Conservation (phyloP, 2,113 vertebrate genomes). For the Callipepla squamata region DNA sequence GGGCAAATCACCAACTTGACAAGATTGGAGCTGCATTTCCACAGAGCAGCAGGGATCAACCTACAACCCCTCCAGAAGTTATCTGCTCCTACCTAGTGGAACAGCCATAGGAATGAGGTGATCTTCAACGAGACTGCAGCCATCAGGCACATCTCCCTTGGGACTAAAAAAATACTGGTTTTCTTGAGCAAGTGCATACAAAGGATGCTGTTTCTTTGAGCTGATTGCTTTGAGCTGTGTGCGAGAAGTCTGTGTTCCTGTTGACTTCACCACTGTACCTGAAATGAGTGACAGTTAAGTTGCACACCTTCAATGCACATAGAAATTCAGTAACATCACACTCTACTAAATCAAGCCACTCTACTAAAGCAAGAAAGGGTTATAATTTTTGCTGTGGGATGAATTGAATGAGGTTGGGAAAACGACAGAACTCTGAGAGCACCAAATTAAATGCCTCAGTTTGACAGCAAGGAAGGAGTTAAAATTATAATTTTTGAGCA, state of each 20-base stretch:
- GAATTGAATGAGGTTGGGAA: not conserved
- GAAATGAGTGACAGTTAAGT: not conserved
- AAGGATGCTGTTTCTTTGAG: not conserved
- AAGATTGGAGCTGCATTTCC: fast-evolving
- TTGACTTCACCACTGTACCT: slow-evolving; percentile 91
- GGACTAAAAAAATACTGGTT: slow-evolving; percentile 78
- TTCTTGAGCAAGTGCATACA: slow-evolving; percentile 28
- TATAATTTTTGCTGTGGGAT: not conserved
- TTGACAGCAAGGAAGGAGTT: not conserved
- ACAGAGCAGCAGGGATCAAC: not conserved
- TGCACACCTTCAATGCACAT: fast-evolving
- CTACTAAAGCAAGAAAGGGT: not conserved
- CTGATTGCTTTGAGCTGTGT: not conserved
- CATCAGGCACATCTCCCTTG: slow-evolving; percentile 45
- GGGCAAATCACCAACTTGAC: not conserved
- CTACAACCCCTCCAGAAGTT: not conserved
- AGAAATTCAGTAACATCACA: not conserved
- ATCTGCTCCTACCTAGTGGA: slow-evolving; percentile 84
- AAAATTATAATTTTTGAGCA: not conserved
- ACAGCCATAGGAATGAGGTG: slow-evolving; percentile 86
- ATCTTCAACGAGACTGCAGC: slow-evolving; percentile 71
- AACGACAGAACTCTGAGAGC: not conserved
- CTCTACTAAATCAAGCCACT: not conserved
- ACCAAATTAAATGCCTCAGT: not conserved
- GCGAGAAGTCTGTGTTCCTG: slow-evolving; percentile 85